Percentiles rank a stretch among this genome's conserved stretches.
These are phyloP conservation scores for Martes flavigula DNA, from an alignment of 2,797 vertebrate species.

Conservation along the genomic window DNA sequence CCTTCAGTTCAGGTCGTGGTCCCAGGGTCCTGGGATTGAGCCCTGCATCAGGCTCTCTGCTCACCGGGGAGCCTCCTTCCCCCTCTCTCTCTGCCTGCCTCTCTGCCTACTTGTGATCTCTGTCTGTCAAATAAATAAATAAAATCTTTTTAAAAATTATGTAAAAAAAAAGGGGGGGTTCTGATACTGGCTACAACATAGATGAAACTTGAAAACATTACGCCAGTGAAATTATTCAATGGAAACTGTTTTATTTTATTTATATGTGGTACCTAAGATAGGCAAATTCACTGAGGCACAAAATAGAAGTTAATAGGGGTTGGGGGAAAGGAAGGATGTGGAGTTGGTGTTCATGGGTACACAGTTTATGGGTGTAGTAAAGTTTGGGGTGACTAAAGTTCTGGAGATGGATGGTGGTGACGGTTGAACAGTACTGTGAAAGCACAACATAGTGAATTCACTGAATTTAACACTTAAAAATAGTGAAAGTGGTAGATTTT, in stretches of 20 bases:
- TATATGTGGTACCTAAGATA: background rate
- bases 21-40: no score
- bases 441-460: background rate
- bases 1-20: no score
- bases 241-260: background rate
- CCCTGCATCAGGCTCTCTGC: no score
- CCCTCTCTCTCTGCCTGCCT: no score
- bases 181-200: background rate
- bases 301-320: background rate
- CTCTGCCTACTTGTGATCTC: no score
- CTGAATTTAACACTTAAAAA: background rate
- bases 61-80: no score
- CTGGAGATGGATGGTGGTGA: background rate
- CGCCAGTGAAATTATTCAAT: background rate
- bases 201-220: conserved; percentile 21
- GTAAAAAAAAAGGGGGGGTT: no score
- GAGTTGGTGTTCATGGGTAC: background rate
- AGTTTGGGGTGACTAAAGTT: background rate
- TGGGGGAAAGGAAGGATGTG: no score
- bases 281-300: background rate
- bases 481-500: background rate
- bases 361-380: background rate
- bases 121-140: no score
- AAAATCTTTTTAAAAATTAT: no score
- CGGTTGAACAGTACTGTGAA: background rate